Percentiles rank a stretch among this genome's conserved stretches.
These are phyloP conservation scores for Drosophila stalkeri DNA, from an alignment of 2,888 invertebrate species.

Conservation along the genomic window DNA sequence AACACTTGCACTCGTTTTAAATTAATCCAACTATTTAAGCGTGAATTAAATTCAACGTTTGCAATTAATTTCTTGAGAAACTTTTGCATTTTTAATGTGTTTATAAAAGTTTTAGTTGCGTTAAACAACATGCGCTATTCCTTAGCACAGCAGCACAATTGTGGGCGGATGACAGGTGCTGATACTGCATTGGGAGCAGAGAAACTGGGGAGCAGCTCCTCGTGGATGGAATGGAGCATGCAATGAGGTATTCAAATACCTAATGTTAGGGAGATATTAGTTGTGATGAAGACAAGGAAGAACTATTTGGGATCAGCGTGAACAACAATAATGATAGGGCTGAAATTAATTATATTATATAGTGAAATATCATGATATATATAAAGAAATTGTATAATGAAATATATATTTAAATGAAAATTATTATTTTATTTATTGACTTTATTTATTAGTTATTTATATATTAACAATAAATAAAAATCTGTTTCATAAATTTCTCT, in stretches of 20 bases:
- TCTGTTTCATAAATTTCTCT: too few relatives aligned
- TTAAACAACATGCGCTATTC: neutral
- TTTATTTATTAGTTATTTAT: too few relatives aligned
- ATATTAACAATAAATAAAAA: too few relatives aligned
- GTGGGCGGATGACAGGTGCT: neutral
- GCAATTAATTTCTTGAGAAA: conserved; percentile 2
- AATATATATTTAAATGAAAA: too few relatives aligned
- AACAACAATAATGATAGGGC: neutral
- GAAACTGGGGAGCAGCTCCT: neutral
- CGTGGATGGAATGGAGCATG: neutral
- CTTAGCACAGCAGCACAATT: neutral
- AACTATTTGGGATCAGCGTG: neutral
- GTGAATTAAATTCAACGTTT: neutral
- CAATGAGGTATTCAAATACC: neutral
- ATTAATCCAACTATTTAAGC: conserved; percentile 2
- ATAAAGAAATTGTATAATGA: too few relatives aligned
- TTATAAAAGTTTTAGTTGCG: conserved; percentile 7
- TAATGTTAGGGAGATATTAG: neutral
- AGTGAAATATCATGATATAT: too few relatives aligned
- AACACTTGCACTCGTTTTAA: neutral
- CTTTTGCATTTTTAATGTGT: conserved; percentile 5
- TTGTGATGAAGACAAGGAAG: neutral
- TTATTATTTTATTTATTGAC: too few relatives aligned
- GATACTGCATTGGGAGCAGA: neutral
- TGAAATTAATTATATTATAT: neutral